phyloP scores from a whole-genome alignment of 2,797 vertebrate genomes.

The Cercopithecus neglectus region DNA sequence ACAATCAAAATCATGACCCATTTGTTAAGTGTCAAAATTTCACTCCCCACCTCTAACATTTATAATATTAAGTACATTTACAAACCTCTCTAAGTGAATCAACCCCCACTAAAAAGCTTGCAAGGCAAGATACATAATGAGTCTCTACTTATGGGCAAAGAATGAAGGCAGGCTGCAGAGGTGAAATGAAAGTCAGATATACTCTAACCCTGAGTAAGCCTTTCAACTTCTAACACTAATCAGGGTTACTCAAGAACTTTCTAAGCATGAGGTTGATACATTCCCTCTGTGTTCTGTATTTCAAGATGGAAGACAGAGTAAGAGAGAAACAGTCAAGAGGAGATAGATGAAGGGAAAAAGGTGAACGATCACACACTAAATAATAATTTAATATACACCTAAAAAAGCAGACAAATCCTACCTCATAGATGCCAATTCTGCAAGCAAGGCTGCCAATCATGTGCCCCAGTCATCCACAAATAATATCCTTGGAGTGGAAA shows the following conservation, averaged over 20 bases:
- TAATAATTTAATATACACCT: neutral
- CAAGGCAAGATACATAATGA: neutral
- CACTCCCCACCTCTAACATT: neutral
- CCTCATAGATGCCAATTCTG: slow-evolving; percentile 19
- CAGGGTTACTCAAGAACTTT: neutral
- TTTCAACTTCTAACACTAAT: neutral
- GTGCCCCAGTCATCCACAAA: slow-evolving; percentile 52
- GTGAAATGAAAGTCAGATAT: neutral
- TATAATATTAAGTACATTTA: neutral
- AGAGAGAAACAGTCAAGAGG: neutral
- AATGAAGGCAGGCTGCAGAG: neutral
- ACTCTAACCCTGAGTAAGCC: neutral
- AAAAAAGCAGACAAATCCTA: neutral
- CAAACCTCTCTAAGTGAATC: neutral
- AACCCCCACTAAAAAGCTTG: neutral
- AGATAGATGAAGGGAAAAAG: neutral
- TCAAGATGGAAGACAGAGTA: neutral
- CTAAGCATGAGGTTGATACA: neutral
- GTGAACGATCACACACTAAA: neutral
- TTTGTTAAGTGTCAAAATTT: neutral
- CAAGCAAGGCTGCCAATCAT: neutral
- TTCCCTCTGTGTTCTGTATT: neutral
- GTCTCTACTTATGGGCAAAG: neutral
- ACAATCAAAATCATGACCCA: neutral
- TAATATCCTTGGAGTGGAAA: slow-evolving; percentile 46